Conservation (phyloP, 2,797 vertebrate species). For the Tapera naevia region DNA sequence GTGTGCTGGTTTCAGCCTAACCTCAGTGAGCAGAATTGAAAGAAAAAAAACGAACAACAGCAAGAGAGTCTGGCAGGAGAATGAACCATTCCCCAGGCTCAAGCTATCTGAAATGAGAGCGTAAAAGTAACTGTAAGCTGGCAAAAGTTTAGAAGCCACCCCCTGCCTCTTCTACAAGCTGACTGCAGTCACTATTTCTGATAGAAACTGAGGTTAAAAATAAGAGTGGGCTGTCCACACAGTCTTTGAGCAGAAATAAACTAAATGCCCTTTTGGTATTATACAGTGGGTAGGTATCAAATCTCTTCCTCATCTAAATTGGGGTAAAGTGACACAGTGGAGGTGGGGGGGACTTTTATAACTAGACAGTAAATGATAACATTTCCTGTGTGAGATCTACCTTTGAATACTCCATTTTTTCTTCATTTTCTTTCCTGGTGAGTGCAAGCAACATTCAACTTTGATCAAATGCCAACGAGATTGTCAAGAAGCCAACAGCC, state of each 20-base stretch:
- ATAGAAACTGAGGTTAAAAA: not conserved
- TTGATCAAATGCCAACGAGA: slow-evolving; percentile 16
- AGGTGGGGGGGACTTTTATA: not conserved
- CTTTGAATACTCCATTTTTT: not conserved
- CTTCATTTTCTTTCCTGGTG: not conserved
- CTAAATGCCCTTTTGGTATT: not conserved
- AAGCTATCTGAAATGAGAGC: not conserved
- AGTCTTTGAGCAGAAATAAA: not conserved
- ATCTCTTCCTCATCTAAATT: not conserved
- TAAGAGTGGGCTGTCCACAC: not conserved
- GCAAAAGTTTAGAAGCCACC: not conserved
- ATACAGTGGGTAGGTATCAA: not conserved
- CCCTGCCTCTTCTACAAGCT: not conserved
- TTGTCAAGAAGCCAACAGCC: slow-evolving; percentile 17
- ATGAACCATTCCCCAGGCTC: not conserved
- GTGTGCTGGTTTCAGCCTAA: not conserved
- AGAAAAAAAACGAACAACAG: not conserved
- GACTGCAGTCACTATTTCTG: not conserved
- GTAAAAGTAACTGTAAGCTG: not conserved
- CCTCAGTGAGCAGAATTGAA: not conserved
- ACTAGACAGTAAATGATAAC: not conserved
- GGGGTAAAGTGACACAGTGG: not conserved
- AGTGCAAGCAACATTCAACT: not conserved
- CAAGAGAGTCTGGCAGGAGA: not conserved
- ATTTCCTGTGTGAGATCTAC: not conserved